A percentile compares a stretch with the other conserved stretches of the same genome.
Evolutionary conservation across 2,888 invertebrate species (phyloP).

Genomic region (Eupithecia exiguata): DNA sequence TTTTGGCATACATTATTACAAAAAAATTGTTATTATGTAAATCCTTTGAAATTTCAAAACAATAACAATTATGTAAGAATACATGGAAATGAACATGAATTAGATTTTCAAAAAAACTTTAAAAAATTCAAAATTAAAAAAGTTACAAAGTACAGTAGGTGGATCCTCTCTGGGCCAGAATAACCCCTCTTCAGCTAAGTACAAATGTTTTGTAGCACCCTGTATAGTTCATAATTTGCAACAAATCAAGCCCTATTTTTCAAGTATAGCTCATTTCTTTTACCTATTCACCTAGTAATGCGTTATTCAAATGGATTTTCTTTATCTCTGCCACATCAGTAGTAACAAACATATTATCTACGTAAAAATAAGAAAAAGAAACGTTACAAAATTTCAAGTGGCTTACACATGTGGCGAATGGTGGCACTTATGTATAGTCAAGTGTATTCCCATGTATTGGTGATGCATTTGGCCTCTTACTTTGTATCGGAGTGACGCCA

Average conservation of each 20-base stretch:
- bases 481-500: constrained; percentile 6
- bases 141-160: too few relatives aligned
- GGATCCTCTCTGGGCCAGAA: too few relatives aligned
- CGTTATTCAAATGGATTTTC: background rate
- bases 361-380: background rate
- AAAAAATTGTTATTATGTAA: too few relatives aligned
- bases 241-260: background rate
- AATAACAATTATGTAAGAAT: too few relatives aligned
- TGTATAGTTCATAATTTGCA: background rate
- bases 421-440: constrained; percentile 13
- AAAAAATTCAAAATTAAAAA: too few relatives aligned
- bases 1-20: too few relatives aligned
- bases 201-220: background rate
- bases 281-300: too few relatives aligned
- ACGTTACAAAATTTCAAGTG: background rate
- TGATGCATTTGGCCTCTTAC: constrained; percentile 17
- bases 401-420: constrained; percentile 23
- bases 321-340: background rate
- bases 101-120: too few relatives aligned
- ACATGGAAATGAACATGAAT: too few relatives aligned
- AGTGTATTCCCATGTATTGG: constrained; percentile 30
- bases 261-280: too few relatives aligned
- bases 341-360: background rate
- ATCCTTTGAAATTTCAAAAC: too few relatives aligned
- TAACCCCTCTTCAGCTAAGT: too few relatives aligned